Conservation (phyloP, 2,888 invertebrate genomes). For the Torymus aiolomorphi region DNA sequence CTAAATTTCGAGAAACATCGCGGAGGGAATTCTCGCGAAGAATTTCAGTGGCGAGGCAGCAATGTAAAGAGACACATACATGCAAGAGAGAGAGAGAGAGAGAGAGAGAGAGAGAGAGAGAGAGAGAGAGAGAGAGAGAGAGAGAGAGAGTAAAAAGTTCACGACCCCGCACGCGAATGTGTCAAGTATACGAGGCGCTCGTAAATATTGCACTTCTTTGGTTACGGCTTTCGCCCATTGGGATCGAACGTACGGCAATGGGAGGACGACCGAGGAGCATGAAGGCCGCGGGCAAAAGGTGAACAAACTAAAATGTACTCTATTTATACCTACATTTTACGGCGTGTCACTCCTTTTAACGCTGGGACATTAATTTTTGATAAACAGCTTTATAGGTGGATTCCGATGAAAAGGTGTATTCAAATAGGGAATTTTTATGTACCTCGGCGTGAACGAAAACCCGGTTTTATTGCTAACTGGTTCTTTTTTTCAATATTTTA, state of each 20-base stretch:
- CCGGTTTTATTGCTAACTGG: no score
- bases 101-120: constrained; percentile 6
- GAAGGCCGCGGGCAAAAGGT: neutral
- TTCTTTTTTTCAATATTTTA: no score
- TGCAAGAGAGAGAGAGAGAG: neutral
- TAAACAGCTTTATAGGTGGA: neutral
- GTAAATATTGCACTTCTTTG: constrained; percentile 42
- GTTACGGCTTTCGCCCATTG: constrained; percentile 28
- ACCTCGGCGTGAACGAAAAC: no score
- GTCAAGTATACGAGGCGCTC: constrained; percentile 38
- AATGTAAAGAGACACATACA: neutral
- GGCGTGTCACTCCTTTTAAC: neutral
- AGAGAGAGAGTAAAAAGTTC: constrained; percentile 35
- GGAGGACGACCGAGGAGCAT: no score
- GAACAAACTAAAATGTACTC: constrained; percentile 20
- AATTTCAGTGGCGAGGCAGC: no score
- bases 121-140: neutral
- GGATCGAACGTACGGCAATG: neutral
- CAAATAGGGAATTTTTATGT: no score
- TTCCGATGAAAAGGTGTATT: neutral
- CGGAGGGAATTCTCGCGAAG: no score
- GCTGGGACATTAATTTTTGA: constrained; percentile 16
- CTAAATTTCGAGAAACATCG: no score
- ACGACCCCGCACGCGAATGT: constrained; percentile 30
- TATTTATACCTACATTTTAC: constrained; percentile 22